Evolutionary conservation across 2,888 invertebrate genomes (phyloP).

Genomic region (Syrphus vitripennis): DNA sequence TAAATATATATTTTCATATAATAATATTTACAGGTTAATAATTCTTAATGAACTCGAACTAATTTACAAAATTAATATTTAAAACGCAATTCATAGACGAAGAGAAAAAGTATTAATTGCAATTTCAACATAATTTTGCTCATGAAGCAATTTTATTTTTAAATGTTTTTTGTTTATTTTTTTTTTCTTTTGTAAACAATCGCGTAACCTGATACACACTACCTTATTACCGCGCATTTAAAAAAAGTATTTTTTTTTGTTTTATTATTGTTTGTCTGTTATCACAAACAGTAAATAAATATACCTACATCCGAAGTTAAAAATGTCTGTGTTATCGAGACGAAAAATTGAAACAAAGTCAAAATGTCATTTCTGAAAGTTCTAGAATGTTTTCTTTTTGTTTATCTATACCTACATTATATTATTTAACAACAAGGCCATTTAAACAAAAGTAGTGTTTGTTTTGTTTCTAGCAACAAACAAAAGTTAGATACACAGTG

Average conservation of each 20-base stretch:
- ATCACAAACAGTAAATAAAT: slow-evolving; percentile 7
- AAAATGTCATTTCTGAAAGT: slow-evolving; percentile 14
- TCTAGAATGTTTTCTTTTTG: slow-evolving; percentile 6
- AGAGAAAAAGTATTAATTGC: background rate
- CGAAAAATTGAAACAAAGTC: slow-evolving; percentile 33
- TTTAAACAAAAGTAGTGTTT: slow-evolving; percentile 6
- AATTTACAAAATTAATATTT: slow-evolving; percentile 1
- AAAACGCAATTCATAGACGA: slow-evolving; percentile 33
- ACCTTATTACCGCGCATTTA: slow-evolving; percentile 18
- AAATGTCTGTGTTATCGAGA: slow-evolving; percentile 22
- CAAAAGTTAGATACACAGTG: background rate
- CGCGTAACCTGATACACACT: slow-evolving; percentile 4
- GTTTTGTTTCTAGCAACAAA: slow-evolving; percentile 1
- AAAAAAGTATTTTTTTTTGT: slow-evolving; percentile 1
- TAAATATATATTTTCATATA: background rate
- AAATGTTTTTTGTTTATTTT: no score
- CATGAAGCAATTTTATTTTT: slow-evolving; percentile 13
- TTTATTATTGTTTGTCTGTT: background rate
- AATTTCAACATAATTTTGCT: slow-evolving; percentile 28
- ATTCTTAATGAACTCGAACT: background rate
- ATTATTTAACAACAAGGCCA: slow-evolving; percentile 2
- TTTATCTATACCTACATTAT: background rate
- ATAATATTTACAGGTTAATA: background rate
- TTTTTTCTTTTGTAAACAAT: slow-evolving; percentile 9
- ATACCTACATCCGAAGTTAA: no score